These are phyloP conservation scores for Holothuria scabra DNA, from an alignment of 53 echinoderm and acorn worm genomes.

Conservation along the genomic window DNA sequence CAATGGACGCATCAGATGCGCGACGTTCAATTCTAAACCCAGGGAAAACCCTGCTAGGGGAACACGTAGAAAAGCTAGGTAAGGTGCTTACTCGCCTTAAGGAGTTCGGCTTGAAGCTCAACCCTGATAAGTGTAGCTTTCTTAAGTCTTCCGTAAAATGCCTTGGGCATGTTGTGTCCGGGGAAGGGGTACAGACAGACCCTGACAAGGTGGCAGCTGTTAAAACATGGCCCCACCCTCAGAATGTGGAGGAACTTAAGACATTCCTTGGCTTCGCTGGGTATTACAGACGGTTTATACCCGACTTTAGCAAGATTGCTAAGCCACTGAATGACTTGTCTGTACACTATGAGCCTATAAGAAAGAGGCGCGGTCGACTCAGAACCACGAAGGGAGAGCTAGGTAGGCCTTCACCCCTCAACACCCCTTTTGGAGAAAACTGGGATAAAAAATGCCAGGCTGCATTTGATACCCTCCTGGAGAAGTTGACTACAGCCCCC, in stretches of 20 bases:
- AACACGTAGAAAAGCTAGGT: conserved; percentile 57
- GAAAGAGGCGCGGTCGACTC: conserved; percentile 6
- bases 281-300: too few relatives aligned
- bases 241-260: conserved; percentile 61
- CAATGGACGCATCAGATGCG: too few relatives aligned
- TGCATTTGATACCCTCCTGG: conserved; percentile 54
- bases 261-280: too few relatives aligned
- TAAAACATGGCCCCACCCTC: conserved; percentile 62
- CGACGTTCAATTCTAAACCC: too few relatives aligned
- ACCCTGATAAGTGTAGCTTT: conserved; percentile 67
- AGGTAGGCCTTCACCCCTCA: conserved; percentile 18
- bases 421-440: conserved; percentile 53
- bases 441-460: conserved; percentile 57
- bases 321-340: conserved; percentile 55
- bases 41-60: too few relatives aligned
- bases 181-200: conserved; percentile 67
- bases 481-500: conserved; percentile 66
- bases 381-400: not conserved
- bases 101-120: conserved; percentile 64
- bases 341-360: conserved; percentile 9
- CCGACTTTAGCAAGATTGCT: conserved; percentile 57
- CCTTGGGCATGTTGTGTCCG: conserved; percentile 69
- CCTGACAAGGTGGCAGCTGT: conserved; percentile 60
- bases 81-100: conserved; percentile 48
- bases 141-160: conserved; percentile 68